A percentile compares a stretch with the other conserved stretches of the same genome.
phyloP scores from a whole-genome alignment of 2,888 invertebrate species.

The Erebia aethiops region DNA sequence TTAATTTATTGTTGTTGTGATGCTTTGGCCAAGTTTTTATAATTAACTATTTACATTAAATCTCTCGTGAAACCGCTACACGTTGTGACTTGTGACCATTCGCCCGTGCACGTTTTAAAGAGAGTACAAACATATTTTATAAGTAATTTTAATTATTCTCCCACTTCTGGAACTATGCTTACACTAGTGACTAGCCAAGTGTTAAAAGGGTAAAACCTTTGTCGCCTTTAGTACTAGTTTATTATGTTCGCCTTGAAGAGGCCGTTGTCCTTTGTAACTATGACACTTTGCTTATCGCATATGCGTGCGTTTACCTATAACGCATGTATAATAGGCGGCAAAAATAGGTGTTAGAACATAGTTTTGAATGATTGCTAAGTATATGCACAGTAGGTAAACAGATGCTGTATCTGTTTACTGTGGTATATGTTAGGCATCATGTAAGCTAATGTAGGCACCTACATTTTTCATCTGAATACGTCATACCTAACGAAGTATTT shows the following conservation, averaged over 20 bases:
- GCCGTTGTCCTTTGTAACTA: slow-evolving; percentile 64
- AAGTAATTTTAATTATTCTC: too few relatives aligned
- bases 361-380: neutral
- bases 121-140: too few relatives aligned
- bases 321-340: slow-evolving; percentile 42
- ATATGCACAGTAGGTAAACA: too few relatives aligned
- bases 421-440: neutral
- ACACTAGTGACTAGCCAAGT: slow-evolving; percentile 7
- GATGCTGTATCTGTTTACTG: too few relatives aligned
- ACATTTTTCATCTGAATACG: neutral
- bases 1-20: too few relatives aligned
- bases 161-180: too few relatives aligned
- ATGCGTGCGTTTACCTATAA: slow-evolving; percentile 52
- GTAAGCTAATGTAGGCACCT: neutral
- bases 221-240: slow-evolving; percentile 29
- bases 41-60: too few relatives aligned
- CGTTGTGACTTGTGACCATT: too few relatives aligned
- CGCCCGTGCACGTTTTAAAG: too few relatives aligned
- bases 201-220: slow-evolving; percentile 23
- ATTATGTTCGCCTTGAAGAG: slow-evolving; percentile 67
- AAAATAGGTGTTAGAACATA: slow-evolving; percentile 9
- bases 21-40: too few relatives aligned
- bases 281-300: slow-evolving; percentile 62
- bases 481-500: neutral
- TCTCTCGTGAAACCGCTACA: too few relatives aligned